phyloP scores from a whole-genome alignment of 2,797 vertebrate genomes.

The Diglossa cyanea region DNA sequence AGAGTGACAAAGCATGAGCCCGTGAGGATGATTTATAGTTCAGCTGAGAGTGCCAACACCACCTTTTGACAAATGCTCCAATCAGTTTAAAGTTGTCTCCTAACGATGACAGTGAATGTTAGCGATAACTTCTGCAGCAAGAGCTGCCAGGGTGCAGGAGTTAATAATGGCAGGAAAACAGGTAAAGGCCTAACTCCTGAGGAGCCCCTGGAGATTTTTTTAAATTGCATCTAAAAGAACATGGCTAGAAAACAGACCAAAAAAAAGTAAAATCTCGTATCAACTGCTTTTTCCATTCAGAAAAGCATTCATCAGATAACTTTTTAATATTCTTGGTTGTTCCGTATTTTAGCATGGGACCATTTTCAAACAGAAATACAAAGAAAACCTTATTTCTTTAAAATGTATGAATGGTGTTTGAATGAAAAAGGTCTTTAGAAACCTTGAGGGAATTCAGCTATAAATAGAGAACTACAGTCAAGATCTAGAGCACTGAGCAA shows the following conservation, averaged over 20 bases:
- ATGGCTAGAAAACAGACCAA: background rate
- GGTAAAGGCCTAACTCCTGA: background rate
- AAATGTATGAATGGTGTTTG: background rate
- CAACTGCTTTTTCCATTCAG: background rate
- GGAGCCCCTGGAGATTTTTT: background rate
- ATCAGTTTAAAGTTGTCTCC: slow-evolving; percentile 23
- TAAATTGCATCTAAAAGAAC: background rate
- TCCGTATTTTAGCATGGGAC: background rate
- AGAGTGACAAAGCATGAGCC: slow-evolving; percentile 37
- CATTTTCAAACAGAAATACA: background rate
- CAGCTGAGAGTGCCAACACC: slow-evolving; percentile 8
- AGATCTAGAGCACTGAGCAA: background rate
- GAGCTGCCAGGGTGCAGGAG: background rate
- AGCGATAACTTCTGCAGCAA: background rate
- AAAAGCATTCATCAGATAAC: background rate
- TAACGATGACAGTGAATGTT: slow-evolving; percentile 14
- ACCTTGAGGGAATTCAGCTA: background rate
- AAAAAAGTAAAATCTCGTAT: background rate
- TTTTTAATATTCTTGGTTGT: background rate
- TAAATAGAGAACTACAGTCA: background rate
- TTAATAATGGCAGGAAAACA: background rate
- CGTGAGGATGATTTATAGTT: slow-evolving; percentile 54
- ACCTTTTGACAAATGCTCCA: slow-evolving; percentile 51
- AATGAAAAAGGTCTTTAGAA: background rate
- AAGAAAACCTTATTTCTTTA: background rate